A percentile compares a stretch with the other conserved stretches of the same genome.
phyloP scores from a whole-genome alignment of 2,797 vertebrate species.

The Tinamus major region DNA sequence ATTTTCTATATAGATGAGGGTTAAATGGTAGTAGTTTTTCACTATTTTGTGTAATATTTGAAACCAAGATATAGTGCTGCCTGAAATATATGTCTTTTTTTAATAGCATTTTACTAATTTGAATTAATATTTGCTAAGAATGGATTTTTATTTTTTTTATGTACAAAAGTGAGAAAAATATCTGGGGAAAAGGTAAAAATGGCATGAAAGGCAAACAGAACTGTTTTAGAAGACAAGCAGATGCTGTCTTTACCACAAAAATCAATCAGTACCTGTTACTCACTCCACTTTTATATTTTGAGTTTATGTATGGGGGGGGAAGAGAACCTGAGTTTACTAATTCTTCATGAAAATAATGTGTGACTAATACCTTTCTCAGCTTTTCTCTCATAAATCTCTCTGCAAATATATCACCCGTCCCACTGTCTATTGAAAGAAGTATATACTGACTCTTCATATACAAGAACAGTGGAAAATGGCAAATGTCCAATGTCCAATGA shows the following conservation, averaged over 20 bases:
- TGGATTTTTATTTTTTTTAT: neutral
- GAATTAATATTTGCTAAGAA: neutral
- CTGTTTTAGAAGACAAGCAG: neutral
- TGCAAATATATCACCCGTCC: fast-evolving
- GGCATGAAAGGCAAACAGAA: neutral
- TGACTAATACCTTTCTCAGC: neutral
- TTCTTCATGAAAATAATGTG: neutral
- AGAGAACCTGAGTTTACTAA: neutral
- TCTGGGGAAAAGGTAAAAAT: neutral
- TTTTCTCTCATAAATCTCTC: neutral
- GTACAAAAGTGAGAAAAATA: neutral
- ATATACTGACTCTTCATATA: neutral
- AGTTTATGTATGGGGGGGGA: neutral
- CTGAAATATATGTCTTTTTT: neutral
- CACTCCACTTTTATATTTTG: neutral
- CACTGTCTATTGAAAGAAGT: neutral
- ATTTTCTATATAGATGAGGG: neutral
- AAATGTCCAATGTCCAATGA: too few relatives aligned
- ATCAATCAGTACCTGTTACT: neutral
- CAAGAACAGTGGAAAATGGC: neutral
- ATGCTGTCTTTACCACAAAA: neutral
- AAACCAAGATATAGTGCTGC: neutral
- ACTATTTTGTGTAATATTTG: neutral
- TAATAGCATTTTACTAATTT: neutral
- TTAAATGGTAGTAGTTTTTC: neutral